Conservation (phyloP, 2,888 invertebrate genomes). For the Stegophylla sp. region DNA sequence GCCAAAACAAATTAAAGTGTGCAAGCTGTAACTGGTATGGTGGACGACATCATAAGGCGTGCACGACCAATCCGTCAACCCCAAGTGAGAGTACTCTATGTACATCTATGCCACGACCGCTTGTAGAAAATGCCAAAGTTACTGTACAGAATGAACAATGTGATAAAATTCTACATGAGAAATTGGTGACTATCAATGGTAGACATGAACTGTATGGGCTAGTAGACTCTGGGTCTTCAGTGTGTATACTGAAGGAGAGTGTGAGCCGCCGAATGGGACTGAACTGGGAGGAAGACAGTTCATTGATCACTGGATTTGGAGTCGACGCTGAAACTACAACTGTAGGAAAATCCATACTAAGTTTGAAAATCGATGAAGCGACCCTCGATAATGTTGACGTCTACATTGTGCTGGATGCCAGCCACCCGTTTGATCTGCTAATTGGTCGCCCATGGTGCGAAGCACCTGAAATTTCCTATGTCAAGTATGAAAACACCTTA, state of each 20-base stretch:
- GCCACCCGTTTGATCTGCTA: background rate
- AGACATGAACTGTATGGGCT: background rate
- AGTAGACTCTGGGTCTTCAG: constrained; percentile 21
- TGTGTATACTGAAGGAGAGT: background rate
- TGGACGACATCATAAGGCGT: background rate
- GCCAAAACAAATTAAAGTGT: background rate
- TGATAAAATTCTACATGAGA: background rate
- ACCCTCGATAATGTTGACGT: background rate
- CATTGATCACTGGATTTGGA: background rate
- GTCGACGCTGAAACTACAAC: background rate
- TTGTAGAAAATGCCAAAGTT: no score
- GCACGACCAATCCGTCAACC: background rate
- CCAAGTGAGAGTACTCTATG: background rate
- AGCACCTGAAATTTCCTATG: background rate
- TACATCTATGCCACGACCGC: no score
- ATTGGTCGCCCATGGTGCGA: constrained; percentile 28
- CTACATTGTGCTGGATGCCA: constrained; percentile 9
- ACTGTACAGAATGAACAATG: background rate
- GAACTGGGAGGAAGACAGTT: background rate
- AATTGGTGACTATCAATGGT: background rate
- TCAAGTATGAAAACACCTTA: constrained; percentile 1
- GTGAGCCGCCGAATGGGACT: background rate
- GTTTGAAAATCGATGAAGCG: background rate
- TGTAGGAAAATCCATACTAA: background rate
- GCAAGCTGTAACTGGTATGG: background rate